phyloP scores from a whole-genome alignment of 1,140 invertebrate genomes.

The Anastrepha obliqua region DNA sequence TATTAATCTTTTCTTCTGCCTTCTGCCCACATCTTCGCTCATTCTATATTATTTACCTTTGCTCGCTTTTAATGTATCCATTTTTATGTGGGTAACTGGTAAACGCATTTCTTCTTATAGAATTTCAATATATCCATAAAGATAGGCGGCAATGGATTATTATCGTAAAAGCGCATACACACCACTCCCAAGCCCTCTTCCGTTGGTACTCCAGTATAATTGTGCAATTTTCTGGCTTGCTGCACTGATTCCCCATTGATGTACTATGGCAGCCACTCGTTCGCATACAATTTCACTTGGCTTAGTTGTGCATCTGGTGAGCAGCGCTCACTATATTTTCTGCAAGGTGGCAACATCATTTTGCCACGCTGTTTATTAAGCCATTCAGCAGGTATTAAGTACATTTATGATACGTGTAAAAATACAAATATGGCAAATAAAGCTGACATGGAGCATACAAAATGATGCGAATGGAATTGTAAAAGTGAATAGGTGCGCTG shows the following conservation, averaged over 20 bases:
- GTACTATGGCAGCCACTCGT: neutral
- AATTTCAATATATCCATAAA: neutral
- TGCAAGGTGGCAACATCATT: neutral
- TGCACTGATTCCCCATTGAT: neutral
- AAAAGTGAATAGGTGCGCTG: neutral
- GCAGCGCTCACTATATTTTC: neutral
- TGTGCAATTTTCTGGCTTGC: neutral
- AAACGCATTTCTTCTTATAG: neutral
- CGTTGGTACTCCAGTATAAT: neutral
- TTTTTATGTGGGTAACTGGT: constrained; percentile 11
- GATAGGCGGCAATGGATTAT: neutral
- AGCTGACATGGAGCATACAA: neutral
- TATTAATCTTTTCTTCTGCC: neutral
- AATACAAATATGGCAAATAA: constrained; percentile 41
- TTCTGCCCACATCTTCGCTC: neutral
- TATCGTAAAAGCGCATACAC: neutral
- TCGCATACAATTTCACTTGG: neutral
- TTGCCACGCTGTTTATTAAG: constrained; percentile 30
- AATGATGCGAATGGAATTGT: constrained; percentile 6
- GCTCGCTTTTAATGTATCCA: neutral
- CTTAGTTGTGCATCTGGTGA: neutral
- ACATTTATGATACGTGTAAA: constrained; percentile 26
- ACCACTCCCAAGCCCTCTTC: no score
- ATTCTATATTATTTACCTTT: neutral
- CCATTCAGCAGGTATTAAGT: constrained; percentile 39